Conservation (phyloP, 1,140 invertebrate genomes). For the Macrobrachium nipponense region DNA sequence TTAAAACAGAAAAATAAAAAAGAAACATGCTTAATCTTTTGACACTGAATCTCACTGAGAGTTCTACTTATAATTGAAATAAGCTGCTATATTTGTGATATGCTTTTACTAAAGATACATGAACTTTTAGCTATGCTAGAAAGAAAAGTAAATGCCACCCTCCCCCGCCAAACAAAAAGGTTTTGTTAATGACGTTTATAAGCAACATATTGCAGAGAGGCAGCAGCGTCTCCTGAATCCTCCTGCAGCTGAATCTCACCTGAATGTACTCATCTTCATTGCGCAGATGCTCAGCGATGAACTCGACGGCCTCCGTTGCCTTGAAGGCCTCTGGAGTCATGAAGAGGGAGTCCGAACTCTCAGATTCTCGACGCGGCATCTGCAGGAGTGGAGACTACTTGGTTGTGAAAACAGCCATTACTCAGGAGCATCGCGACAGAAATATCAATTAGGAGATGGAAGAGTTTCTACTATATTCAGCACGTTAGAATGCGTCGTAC, state of each 20-base stretch:
- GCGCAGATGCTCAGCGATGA: conserved; percentile 96
- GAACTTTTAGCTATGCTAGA: too few species aligned
- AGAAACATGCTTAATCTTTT: too few species aligned
- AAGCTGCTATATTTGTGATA: too few species aligned
- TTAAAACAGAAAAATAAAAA: too few species aligned
- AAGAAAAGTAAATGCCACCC: too few species aligned
- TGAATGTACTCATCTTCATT: conserved; percentile 98
- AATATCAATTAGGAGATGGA: not conserved
- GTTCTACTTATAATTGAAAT: too few species aligned
- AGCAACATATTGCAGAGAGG: too few species aligned
- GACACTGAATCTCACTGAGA: conserved; percentile 14
- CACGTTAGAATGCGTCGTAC: too few species aligned
- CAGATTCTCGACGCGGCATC: conserved; percentile 82
- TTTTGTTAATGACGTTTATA: too few species aligned
- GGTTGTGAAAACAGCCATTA: conserved; percentile 15
- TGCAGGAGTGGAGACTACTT: conserved; percentile 57
- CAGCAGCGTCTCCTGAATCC: not conserved
- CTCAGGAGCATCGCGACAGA: not conserved
- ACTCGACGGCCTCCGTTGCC: conserved; percentile 96
- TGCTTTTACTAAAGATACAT: too few species aligned
- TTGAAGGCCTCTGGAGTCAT: conserved; percentile 88
- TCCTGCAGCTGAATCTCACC: conserved; percentile 72
- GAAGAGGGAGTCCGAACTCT: conserved; percentile 89
- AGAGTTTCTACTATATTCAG: too few species aligned
- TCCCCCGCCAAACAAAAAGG: too few species aligned